phyloP scores from a whole-genome alignment of 2,797 vertebrate species.

The Paedocypris micromegethes region DNA sequence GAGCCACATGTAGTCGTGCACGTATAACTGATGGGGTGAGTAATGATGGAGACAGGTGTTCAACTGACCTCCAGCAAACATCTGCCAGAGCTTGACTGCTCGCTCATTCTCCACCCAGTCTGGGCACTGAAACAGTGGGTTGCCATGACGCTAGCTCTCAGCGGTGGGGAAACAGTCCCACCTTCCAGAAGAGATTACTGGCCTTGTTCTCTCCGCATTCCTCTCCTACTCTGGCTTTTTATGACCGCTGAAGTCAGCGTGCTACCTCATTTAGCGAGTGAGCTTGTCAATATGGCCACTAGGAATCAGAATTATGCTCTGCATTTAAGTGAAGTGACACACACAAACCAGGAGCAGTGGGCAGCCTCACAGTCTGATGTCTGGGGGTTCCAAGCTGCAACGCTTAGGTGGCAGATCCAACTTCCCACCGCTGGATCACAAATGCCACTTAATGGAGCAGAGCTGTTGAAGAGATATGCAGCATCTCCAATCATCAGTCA shows the following conservation, averaged over 20 bases:
- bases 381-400: no score
- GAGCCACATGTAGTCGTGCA: constrained; percentile 11
- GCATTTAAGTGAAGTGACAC: no score
- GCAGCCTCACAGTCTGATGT: no score
- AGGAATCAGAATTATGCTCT: no score
- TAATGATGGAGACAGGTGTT: constrained; percentile 37
- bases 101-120: constrained; percentile 21
- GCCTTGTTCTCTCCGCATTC: constrained; percentile 38
- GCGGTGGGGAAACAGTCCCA: constrained; percentile 31
- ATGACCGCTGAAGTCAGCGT: not conserved
- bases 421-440: no score
- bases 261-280: no score
- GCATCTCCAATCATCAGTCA: constrained; percentile 9
- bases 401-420: no score
- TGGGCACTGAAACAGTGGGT: constrained; percentile 35
- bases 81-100: constrained; percentile 14
- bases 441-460: constrained; percentile 2
- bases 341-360: no score
- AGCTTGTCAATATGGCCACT: no score
- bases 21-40: constrained; percentile 20
- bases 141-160: constrained; percentile 28
- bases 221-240: constrained; percentile 25
- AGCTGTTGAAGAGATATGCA: constrained; percentile 14
- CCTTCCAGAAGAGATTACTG: constrained; percentile 37
- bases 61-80: constrained; percentile 36